Evolutionary conservation across 2,888 invertebrate species (phyloP).

Genomic region (Xestia rhomboidea): DNA sequence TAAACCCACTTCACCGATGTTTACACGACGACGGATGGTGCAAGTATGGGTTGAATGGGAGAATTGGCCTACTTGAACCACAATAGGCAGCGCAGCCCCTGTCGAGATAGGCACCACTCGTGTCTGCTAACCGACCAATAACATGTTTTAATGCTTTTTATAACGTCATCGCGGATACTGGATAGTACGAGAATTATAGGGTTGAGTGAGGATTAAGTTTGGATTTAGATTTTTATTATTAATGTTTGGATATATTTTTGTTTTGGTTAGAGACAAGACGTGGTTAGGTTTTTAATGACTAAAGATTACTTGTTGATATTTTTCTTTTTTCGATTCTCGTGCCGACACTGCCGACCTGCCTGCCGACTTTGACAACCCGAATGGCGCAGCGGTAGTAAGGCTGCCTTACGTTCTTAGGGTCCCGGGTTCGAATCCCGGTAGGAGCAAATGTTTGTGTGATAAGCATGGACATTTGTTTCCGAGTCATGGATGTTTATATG

Average conservation of each 20-base stretch:
- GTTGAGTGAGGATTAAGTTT: constrained; percentile 37
- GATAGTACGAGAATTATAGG: constrained; percentile 54
- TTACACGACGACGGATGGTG: constrained; percentile 87
- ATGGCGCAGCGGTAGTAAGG: too few species aligned
- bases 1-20: constrained; percentile 74
- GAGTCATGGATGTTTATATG: too few species aligned
- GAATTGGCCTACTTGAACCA: constrained; percentile 89
- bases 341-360: not conserved
- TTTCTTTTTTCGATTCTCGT: not conserved
- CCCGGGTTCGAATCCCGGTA: too few species aligned
- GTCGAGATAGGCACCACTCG: constrained; percentile 78
- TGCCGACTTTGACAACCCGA: too few species aligned
- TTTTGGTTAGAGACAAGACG: too few species aligned
- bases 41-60: constrained; percentile 85
- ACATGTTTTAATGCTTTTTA: constrained; percentile 73
- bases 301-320: not conserved
- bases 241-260: constrained; percentile 8
- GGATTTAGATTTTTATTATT: constrained; percentile 11
- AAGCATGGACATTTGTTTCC: too few species aligned
- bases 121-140: constrained; percentile 72
- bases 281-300: not conserved
- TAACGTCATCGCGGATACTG: constrained; percentile 60
- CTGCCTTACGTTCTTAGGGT: too few species aligned
- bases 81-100: constrained; percentile 78
- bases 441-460: too few species aligned